Evolutionary conservation across 2,888 invertebrate genomes (phyloP), one percentile per base, ranked within the genome.

Genomic region (Tanypteryx hageni): DNA sequence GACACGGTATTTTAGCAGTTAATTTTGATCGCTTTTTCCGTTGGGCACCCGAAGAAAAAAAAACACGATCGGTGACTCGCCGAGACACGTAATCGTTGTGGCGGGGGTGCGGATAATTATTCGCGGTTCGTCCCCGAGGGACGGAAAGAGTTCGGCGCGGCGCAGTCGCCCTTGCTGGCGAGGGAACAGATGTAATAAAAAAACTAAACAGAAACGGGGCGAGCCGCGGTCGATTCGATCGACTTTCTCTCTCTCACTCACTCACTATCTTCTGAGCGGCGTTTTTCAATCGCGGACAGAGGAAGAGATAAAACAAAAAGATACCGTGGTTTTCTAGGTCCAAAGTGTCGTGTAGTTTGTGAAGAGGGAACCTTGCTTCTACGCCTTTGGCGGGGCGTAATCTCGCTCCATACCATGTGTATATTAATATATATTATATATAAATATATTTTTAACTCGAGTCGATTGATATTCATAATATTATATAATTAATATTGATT

Each of bases 401-500:
- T 89, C 89, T 89, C 89, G 89, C 89, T 89, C 89, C 89, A 89
- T 89, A 89, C 89, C 64, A 89, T 89, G 89, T 89, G 89, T 89
- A 89, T 89, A 89, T 89, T 89, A 89, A 89, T 89, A 89, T 89
- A 89, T 89, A 89, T 89, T 89, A 89, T 89, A 92, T 92, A 92
- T 92, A 92, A 82, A 92, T 92, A 92, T 92, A 92, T 92, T 92
- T 92, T 92, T 84, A 84, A 92, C 84, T 92, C 92, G 84, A 92
- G 92, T 92, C 92, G 92, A 92, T 92, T 92, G 83, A 84, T 92
- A 92, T 92, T 82, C 92, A 82, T 92, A 92, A 92, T 92, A 92
- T 92, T 83, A 64, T 82, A 82, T 92, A 92, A 83, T 82, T 92
- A 83, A 92, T 82, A 92, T 89, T 89, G 89, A 89, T 89, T 89